These are phyloP conservation scores for Chymomyza amoena DNA, from an alignment of 2,888 invertebrate species.

Conservation along the genomic window DNA sequence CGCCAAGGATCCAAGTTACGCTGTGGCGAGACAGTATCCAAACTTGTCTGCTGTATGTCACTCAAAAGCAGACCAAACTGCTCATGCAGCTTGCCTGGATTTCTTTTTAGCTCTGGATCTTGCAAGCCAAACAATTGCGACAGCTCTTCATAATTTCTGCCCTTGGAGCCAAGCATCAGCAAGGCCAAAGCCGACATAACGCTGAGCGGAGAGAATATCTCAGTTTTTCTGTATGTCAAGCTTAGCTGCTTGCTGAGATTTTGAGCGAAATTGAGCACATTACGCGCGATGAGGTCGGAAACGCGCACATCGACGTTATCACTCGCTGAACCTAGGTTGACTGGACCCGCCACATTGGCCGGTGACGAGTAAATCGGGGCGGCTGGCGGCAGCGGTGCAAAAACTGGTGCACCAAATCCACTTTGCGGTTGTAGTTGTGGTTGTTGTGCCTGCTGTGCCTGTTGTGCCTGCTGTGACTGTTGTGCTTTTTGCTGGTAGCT, in stretches of 20 bases:
- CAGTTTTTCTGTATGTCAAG: slow-evolving; percentile 45
- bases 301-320: slow-evolving; percentile 45
- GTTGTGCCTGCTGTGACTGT: no score
- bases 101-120: slow-evolving; percentile 28
- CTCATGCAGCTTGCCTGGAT: slow-evolving; percentile 54
- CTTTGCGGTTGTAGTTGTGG: background rate
- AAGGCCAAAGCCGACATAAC: slow-evolving; percentile 85
- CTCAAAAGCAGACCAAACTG: slow-evolving; percentile 74
- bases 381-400: background rate
- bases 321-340: background rate
- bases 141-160: slow-evolving; percentile 85
- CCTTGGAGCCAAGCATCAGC: slow-evolving; percentile 86
- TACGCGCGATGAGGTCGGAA: slow-evolving; percentile 63
- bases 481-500: background rate
- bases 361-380: background rate
- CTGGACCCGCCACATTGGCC: background rate
- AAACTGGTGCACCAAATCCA: background rate
- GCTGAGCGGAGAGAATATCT: slow-evolving; percentile 87
- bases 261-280: slow-evolving; percentile 70
- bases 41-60: slow-evolving; percentile 64
- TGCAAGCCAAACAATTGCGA: slow-evolving; percentile 81
- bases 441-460: background rate
- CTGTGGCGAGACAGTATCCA: slow-evolving; percentile 32
- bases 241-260: slow-evolving; percentile 58
- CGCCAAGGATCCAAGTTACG: slow-evolving; percentile 64